Percentiles rank a stretch among this genome's conserved stretches.
These are phyloP conservation scores for Sebastolobus altivelis DNA, from an alignment of 2,797 vertebrate genomes.

Conservation along the genomic window DNA sequence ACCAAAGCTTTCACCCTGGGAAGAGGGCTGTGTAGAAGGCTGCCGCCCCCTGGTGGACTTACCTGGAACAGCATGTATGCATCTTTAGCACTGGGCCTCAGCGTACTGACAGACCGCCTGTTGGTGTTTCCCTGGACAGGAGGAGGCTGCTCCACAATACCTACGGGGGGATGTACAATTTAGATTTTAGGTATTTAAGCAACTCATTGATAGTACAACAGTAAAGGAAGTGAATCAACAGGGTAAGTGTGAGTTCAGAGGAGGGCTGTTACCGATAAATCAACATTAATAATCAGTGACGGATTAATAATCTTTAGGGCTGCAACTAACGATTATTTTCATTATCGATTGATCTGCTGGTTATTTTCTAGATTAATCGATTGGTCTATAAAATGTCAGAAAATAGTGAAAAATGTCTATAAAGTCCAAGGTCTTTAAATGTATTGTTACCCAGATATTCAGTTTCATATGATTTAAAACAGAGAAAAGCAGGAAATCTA, in stretches of 20 bases:
- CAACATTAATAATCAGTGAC: neutral
- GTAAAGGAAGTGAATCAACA: neutral
- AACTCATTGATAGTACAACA: neutral
- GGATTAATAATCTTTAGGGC: neutral
- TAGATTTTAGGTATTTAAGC: neutral
- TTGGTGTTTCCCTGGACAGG: constrained; percentile 95
- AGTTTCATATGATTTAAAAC: no score
- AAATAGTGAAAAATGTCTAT: no score
- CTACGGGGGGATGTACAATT: constrained; percentile 68
- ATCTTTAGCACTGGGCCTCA: constrained; percentile 98
- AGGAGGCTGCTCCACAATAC: constrained; percentile 87
- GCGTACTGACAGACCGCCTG: constrained; percentile 93
- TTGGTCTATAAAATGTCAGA: no score
- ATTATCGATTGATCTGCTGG: no score
- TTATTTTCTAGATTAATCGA: no score
- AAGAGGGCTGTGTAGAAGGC: constrained; percentile 11
- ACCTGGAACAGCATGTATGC: constrained; percentile 99
- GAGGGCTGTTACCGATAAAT: neutral
- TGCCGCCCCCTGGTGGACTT: constrained; percentile 70
- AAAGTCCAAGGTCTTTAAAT: no score
- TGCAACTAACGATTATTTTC: no score
- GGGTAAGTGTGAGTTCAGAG: neutral
- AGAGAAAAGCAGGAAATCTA: no score
- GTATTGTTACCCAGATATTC: no score
- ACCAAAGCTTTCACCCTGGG: neutral